phyloP scores from a whole-genome alignment of 2,888 invertebrate species.

The Exocentrus adspersus region DNA sequence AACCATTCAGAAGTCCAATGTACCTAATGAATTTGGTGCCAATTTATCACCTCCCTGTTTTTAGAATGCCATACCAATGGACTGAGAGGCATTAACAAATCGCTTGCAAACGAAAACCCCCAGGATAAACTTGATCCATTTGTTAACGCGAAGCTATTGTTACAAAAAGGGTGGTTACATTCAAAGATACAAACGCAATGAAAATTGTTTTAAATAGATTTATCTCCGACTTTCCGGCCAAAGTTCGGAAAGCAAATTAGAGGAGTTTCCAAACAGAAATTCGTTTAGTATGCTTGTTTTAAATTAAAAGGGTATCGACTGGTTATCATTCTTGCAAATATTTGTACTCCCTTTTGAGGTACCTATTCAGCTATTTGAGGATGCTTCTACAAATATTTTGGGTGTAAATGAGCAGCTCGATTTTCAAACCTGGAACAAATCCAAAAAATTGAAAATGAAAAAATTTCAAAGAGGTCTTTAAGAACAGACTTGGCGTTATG shows the following conservation, averaged over 20 bases:
- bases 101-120: constrained; percentile 20
- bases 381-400: too few species aligned
- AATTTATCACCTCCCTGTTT: constrained; percentile 5
- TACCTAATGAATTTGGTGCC: not conserved
- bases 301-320: constrained; percentile 15
- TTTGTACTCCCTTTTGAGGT: too few species aligned
- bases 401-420: too few species aligned
- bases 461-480: too few species aligned
- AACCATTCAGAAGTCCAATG: not conserved
- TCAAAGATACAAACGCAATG: constrained; percentile 26
- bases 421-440: too few species aligned
- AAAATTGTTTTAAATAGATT: constrained; percentile 20
- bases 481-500: too few species aligned
- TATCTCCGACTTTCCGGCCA: constrained; percentile 22
- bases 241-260: constrained; percentile 25
- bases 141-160: constrained; percentile 15
- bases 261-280: constrained; percentile 9
- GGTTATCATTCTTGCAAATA: constrained; percentile 13
- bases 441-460: too few species aligned
- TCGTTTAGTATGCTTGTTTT: constrained; percentile 17
- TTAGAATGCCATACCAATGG: not conserved
- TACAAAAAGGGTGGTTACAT: constrained; percentile 24
- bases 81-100: constrained; percentile 21
- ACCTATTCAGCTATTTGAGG: too few species aligned
- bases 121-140: constrained; percentile 22